A percentile compares a stretch with the other conserved stretches of the same genome.
These are phyloP conservation scores for Cheilosia soror DNA, from an alignment of 2,888 invertebrate genomes.

Conservation along the genomic window DNA sequence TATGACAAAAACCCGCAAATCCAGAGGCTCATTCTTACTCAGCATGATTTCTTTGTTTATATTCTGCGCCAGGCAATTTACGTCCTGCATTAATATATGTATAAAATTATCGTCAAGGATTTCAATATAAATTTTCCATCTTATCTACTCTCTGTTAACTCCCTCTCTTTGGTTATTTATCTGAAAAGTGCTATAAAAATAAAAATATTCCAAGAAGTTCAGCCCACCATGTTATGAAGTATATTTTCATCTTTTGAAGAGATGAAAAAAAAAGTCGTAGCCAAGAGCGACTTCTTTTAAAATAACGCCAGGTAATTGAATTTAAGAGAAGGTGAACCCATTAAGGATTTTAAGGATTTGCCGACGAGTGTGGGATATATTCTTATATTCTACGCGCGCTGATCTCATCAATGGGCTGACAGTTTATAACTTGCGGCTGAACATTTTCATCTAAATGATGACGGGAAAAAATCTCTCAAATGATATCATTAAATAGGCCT, in stretches of 20 bases:
- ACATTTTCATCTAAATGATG: slow-evolving; percentile 43
- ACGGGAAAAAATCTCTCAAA: slow-evolving; percentile 18
- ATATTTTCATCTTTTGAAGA: not conserved
- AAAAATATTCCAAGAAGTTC: slow-evolving; percentile 22
- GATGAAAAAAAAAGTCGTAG: slow-evolving; percentile 26
- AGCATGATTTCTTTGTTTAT: slow-evolving; percentile 44
- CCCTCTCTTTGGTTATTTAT: not conserved
- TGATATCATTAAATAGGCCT: slow-evolving; percentile 45
- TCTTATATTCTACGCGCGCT: slow-evolving; percentile 33
- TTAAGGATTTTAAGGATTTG: slow-evolving; percentile 60
- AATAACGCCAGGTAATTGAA: slow-evolving; percentile 63
- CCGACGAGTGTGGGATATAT: slow-evolving; percentile 20
- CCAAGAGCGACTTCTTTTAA: slow-evolving; percentile 41
- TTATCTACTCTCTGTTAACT: not conserved
- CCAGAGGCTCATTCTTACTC: slow-evolving; percentile 31
- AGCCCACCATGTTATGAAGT: slow-evolving; percentile 33
- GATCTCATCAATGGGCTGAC: slow-evolving; percentile 61
- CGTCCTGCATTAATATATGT: slow-evolving; percentile 40
- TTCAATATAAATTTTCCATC: slow-evolving; percentile 49
- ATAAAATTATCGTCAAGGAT: slow-evolving; percentile 62
- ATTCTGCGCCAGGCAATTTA: slow-evolving; percentile 36
- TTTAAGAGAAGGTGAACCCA: slow-evolving; percentile 59
- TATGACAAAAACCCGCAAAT: slow-evolving; percentile 20
- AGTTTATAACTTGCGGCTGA: slow-evolving; percentile 36
- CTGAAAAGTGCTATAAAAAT: not conserved